A percentile compares a stretch with the other conserved stretches of the same genome.
Conservation (phyloP, 2,797 vertebrate species). For the Antrozous pallidus region DNA sequence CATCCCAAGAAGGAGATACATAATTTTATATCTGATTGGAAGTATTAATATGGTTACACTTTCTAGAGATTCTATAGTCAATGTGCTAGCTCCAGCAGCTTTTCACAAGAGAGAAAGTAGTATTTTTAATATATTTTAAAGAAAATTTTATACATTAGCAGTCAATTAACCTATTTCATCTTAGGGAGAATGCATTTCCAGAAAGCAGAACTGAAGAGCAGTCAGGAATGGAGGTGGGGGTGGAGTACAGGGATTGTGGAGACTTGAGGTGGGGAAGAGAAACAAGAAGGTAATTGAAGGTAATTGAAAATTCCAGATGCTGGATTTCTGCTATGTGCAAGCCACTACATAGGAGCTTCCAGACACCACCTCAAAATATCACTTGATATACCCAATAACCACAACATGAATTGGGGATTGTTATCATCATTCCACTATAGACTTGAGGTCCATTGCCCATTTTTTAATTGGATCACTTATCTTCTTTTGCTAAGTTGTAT, state of each 20-base stretch:
- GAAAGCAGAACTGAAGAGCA: not conserved
- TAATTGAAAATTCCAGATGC: not conserved
- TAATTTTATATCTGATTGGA: conserved; percentile 12
- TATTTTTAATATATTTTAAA: not conserved
- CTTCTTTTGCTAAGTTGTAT: no score
- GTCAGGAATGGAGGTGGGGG: not conserved
- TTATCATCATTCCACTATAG: not conserved
- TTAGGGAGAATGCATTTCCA: not conserved
- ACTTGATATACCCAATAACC: not conserved
- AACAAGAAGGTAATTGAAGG: not conserved
- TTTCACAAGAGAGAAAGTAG: not conserved
- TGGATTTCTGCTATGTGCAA: not conserved
- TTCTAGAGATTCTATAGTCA: not conserved
- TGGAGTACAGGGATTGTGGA: not conserved
- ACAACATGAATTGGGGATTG: not conserved
- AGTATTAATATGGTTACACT: not conserved
- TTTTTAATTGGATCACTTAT: no score
- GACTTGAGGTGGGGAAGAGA: not conserved
- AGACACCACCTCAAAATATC: not conserved
- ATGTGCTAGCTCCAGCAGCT: not conserved
- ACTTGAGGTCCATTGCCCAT: no score
- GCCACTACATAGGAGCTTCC: not conserved
- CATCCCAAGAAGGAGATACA: not conserved
- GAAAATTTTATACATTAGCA: not conserved
- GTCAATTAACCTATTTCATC: not conserved